These are phyloP conservation scores for Halcyon malimbica DNA, from an alignment of 2,113 vertebrate species.

Conservation along the genomic window DNA sequence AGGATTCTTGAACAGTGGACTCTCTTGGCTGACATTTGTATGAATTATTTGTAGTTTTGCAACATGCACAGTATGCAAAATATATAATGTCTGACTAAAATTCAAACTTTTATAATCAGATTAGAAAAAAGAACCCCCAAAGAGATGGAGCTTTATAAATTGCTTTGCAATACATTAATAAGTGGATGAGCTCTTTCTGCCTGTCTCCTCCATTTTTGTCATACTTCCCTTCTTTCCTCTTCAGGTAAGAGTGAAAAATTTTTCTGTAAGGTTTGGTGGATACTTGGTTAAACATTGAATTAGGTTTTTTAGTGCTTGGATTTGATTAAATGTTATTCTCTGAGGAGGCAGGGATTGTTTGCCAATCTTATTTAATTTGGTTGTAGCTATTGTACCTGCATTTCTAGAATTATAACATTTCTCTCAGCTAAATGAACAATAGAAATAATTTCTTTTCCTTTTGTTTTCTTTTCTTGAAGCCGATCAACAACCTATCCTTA, in stretches of 20 bases:
- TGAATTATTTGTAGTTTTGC: not conserved
- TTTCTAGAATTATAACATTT: not conserved
- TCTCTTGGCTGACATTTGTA: not conserved
- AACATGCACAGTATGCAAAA: not conserved
- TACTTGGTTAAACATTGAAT: not conserved
- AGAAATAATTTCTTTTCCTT: slow-evolving; percentile 45
- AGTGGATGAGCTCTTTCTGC: not conserved
- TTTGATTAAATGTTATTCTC: not conserved
- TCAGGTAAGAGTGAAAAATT: not conserved
- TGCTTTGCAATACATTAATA: not conserved
- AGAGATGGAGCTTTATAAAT: not conserved
- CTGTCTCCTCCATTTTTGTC: not conserved
- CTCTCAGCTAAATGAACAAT: not conserved
- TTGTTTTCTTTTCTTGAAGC: slow-evolving; percentile 72
- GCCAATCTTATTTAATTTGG: not conserved
- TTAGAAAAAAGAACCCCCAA: not conserved
- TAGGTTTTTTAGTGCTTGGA: not conserved
- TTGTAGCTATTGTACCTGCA: not conserved
- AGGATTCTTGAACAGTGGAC: not conserved
- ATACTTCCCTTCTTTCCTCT: not conserved
- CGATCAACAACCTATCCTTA: slow-evolving; percentile 88
- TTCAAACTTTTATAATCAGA: not conserved
- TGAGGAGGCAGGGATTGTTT: not conserved
- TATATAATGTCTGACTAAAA: not conserved
- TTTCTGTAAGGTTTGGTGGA: not conserved